Evolutionary conservation across 2,888 invertebrate genomes (phyloP).

Genomic region (Pandemis corylana): DNA sequence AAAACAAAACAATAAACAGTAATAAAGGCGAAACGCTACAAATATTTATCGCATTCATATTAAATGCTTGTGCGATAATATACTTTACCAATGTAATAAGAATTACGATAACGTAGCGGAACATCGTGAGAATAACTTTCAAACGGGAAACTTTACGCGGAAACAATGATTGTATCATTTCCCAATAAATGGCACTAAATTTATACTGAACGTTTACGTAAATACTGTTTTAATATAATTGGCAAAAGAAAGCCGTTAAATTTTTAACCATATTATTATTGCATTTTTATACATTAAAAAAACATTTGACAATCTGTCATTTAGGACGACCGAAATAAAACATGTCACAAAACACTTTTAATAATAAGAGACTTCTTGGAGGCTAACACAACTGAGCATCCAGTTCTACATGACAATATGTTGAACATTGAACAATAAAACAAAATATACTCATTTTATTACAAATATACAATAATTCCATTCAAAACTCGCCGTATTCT

Average conservation of each 20-base stretch:
- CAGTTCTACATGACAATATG: not conserved
- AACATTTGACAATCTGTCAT: not conserved
- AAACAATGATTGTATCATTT: constrained; percentile 20
- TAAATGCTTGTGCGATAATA: constrained; percentile 39
- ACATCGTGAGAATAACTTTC: constrained; percentile 39
- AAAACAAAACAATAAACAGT: constrained; percentile 17
- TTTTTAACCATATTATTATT: not conserved
- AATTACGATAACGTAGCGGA: constrained; percentile 18
- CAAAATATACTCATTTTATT: too few species aligned
- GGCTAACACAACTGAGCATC: not conserved
- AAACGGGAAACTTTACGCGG: constrained; percentile 2
- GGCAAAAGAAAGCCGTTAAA: constrained; percentile 11
- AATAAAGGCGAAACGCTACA: constrained; percentile 30
- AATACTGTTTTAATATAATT: constrained; percentile 34
- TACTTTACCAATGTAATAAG: constrained; percentile 16
- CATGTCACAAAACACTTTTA: not conserved
- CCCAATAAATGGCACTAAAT: constrained; percentile 38
- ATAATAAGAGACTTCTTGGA: not conserved
- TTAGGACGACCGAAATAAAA: not conserved
- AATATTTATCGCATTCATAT: constrained; percentile 27
- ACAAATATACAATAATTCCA: not conserved
- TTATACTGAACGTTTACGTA: constrained; percentile 31
- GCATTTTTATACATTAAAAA: not conserved
- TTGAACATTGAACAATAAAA: too few species aligned
- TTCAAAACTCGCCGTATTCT: not conserved